Evolutionary conservation across 1,140 invertebrate genomes (phyloP), one percentile per base, ranked within the genome.

Genomic region (Drosophila ercepeae): DNA sequence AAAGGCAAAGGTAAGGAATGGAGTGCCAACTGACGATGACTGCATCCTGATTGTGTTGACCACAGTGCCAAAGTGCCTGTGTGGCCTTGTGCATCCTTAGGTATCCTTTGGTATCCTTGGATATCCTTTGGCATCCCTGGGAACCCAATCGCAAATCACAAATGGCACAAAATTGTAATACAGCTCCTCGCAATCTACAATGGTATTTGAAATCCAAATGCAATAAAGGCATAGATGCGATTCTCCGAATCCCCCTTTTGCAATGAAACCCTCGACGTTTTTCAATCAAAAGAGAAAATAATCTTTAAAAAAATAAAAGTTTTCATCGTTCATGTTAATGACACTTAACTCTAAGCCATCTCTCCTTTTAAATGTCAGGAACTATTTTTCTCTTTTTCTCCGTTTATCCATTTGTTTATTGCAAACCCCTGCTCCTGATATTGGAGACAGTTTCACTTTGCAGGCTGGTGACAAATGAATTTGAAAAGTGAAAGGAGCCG

Each of bases 1-100:
- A 23, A 18, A 23, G 25, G 13, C 4, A 34, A 13, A 32, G 34
- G 27, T 67, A 27, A 65, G 61, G 18, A 41, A 65, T 65, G 60
- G 63, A 52, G 68, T 72, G 70, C 70, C 70, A 74, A 72, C 70
- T 63, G 58, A 48, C 69, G 44, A 73, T 54, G 69, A 63, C 69
- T 73, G 70, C 69, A 72, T 52, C 69, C 69, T 73, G 69, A 73
- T 73, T 73, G 57, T 73, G 57, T 73, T 73, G 68, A 72, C 69
- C 69, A 73, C 64, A 70, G 64, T 64, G 68, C 68, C 68, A 54
- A 41, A 63, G 42, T 60, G 67, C 29, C 46, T 29, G 23, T 63
- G 41, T 25, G 46, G 59, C 29, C 60, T 25, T 36, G 60, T 29
- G 21, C 4, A 48, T 57, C 57, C 36, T 14, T 16, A 4, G 36